Conservation (phyloP, 2,797 vertebrate genomes). For the Hemitrygon akajei region DNA sequence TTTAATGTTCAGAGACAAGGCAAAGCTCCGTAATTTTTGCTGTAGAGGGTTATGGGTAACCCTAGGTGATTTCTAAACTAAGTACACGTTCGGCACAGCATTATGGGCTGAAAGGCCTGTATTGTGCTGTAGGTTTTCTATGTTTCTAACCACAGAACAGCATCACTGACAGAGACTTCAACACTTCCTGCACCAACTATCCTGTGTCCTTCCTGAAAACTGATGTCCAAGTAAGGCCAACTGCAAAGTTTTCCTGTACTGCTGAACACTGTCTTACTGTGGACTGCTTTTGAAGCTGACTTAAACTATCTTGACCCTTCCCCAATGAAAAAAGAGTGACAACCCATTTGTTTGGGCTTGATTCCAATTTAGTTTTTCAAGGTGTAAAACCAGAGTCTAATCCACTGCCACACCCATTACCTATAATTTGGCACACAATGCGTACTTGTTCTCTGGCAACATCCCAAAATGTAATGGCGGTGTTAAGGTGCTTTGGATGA, state of each 20-base stretch:
- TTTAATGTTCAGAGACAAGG: not conserved
- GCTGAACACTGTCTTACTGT: not conserved
- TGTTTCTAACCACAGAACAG: not conserved
- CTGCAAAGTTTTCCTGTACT: not conserved
- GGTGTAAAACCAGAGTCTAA: not conserved
- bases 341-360: not conserved
- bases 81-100: too few species aligned
- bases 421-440: not conserved
- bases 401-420: not conserved
- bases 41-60: too few species aligned
- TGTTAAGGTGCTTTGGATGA: not conserved
- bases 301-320: not conserved
- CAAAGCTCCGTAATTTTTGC: not conserved
- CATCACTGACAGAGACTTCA: not conserved
- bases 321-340: not conserved
- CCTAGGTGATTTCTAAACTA: too few species aligned
- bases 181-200: not conserved
- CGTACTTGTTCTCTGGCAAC: not conserved
- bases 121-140: too few species aligned
- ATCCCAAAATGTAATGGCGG: conserved; percentile 3
- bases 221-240: not conserved
- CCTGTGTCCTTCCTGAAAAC: not conserved
- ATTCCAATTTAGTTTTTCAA: not conserved
- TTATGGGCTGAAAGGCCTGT: too few species aligned
- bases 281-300: not conserved